These are phyloP conservation scores for Formicarius rufipectus DNA, from an alignment of 2,113 vertebrate genomes.

Conservation along the genomic window DNA sequence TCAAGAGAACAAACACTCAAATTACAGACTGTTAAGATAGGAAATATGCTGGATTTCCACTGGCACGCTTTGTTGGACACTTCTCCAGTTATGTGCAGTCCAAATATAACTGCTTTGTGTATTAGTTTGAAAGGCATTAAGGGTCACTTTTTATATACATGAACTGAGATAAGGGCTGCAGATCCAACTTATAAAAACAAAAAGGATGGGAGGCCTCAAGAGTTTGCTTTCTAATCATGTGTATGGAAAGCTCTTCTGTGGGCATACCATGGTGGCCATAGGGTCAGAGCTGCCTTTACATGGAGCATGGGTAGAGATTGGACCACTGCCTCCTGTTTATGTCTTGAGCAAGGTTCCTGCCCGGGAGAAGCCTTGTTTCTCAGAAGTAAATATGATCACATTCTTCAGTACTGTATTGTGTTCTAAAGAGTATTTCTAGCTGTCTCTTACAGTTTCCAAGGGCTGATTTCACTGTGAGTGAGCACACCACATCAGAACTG, in stretches of 20 bases:
- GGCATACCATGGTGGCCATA: fast-evolving
- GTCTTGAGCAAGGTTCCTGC: neutral
- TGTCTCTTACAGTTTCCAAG: neutral
- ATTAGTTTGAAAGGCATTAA: neutral
- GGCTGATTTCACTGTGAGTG: neutral
- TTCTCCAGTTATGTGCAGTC: neutral
- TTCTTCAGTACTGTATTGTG: neutral
- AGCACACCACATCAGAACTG: neutral
- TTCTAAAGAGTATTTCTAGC: neutral
- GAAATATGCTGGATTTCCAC: conserved; percentile 24
- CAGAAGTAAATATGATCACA: too few species aligned
- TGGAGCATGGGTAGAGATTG: neutral
- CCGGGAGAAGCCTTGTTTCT: neutral
- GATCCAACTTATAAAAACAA: neutral
- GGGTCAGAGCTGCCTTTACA: neutral
- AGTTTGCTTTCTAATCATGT: neutral
- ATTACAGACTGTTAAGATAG: conserved; percentile 49
- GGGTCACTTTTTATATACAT: neutral
- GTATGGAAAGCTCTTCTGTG: neutral
- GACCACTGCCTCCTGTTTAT: neutral
- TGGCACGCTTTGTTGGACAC: neutral
- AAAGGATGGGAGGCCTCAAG: neutral
- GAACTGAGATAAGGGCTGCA: neutral
- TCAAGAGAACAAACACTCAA: conserved; percentile 44
- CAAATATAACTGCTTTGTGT: conserved; percentile 4